Percentiles rank a stretch among this genome's conserved stretches.
Conservation (phyloP, 2,888 invertebrate genomes). For the Anarsia innoxiella region DNA sequence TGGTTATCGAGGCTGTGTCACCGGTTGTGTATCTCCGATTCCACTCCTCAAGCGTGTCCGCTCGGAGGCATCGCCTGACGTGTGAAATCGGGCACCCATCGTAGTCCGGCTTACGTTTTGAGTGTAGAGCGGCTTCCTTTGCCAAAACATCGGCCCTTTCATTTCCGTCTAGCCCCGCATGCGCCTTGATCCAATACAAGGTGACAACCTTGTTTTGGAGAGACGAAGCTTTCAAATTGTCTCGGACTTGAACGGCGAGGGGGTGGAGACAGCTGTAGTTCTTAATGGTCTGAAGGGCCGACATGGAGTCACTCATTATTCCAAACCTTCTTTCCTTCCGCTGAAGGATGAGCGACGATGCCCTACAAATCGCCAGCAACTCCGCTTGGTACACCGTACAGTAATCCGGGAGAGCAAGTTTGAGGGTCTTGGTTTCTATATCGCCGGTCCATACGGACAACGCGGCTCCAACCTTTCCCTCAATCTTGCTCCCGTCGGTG, state of each 20-base stretch:
- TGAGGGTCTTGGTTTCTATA: background rate
- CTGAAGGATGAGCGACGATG: background rate
- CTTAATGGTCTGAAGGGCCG: background rate
- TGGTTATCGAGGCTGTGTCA: background rate
- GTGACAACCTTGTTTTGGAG: background rate
- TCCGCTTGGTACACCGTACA: constrained; percentile 1
- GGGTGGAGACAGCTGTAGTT: background rate
- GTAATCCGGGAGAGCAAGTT: background rate
- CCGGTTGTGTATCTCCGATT: background rate
- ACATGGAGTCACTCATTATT: constrained; percentile 3
- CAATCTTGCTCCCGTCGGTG: background rate
- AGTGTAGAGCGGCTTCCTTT: background rate
- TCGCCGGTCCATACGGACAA: background rate
- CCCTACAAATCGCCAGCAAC: background rate
- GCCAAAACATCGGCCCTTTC: background rate
- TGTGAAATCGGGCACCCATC: constrained; percentile 1
- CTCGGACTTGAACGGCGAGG: background rate
- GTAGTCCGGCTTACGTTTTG: constrained; percentile 1
- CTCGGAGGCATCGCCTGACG: background rate
- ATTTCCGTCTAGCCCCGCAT: background rate
- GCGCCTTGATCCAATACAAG: constrained; percentile 3
- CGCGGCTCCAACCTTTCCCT: background rate
- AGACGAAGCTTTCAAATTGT: background rate
- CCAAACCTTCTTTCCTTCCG: background rate
- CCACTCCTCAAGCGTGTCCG: background rate